A percentile compares a stretch with the other conserved stretches of the same genome.
phyloP scores from a whole-genome alignment of 2,888 invertebrate genomes.

The Athetis lepigone region DNA sequence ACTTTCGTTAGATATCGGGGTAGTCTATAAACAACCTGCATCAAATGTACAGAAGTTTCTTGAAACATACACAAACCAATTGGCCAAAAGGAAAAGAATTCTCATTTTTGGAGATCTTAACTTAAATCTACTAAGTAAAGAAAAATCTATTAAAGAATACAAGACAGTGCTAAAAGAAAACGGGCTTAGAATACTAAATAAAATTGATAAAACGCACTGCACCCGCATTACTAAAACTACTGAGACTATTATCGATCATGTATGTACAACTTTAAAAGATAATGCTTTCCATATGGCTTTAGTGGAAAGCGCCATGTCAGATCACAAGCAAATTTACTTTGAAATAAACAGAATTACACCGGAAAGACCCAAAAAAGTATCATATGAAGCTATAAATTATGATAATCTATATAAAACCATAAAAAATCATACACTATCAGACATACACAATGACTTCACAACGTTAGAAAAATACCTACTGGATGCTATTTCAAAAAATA shows the following conservation, averaged over 20 bases:
- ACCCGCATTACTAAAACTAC: constrained; percentile 4
- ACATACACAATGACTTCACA: constrained; percentile 1
- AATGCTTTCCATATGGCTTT: constrained; percentile 4
- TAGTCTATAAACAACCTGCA: constrained; percentile 2
- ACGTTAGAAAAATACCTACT: background rate
- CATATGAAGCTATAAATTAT: constrained; percentile 8
- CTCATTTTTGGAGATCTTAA: background rate
- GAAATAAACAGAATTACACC: background rate
- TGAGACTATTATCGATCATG: background rate
- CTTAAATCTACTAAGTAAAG: constrained; percentile 1
- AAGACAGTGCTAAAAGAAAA: constrained; percentile 2
- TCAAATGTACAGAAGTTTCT: constrained; percentile 2
- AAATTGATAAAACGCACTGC: constrained; percentile 10
- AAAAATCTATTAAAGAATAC: constrained; percentile 3
- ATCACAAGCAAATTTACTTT: background rate
- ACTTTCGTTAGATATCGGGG: constrained; percentile 6
- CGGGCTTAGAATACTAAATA: constrained; percentile 7
- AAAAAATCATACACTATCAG: background rate
- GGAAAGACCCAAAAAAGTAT: constrained; percentile 1
- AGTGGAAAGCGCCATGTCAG: constrained; percentile 3
- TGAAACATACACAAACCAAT: background rate
- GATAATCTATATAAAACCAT: background rate
- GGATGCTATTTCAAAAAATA: background rate
- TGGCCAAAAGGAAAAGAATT: background rate
- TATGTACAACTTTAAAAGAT: constrained; percentile 5